Percentiles rank a stretch among this genome's conserved stretches.
Evolutionary conservation across 2,888 invertebrate species (phyloP).

Genomic region (Standfussiana lucernea): DNA sequence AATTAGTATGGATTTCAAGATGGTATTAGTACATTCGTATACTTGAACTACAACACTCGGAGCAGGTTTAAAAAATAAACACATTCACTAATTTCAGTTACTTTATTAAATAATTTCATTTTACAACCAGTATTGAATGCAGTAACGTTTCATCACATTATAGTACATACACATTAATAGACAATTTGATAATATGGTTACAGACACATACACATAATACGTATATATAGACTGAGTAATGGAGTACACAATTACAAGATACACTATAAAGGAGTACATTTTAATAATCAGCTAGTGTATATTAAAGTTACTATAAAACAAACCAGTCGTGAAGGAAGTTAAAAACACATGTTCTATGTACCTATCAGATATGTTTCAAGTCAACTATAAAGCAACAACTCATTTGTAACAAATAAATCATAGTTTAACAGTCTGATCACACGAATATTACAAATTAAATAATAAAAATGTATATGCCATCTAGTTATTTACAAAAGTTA

Average conservation of each 20-base stretch:
- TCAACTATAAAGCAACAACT: constrained; percentile 88
- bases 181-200: constrained; percentile 83
- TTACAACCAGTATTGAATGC: constrained; percentile 89
- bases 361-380: constrained; percentile 88
- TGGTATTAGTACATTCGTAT: not conserved
- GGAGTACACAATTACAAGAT: constrained; percentile 77
- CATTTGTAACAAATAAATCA: constrained; percentile 90
- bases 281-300: constrained; percentile 73
- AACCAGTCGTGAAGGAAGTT: constrained; percentile 78
- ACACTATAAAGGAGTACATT: constrained; percentile 79
- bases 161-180: constrained; percentile 85
- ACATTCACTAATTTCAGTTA: constrained; percentile 78
- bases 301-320: constrained; percentile 74
- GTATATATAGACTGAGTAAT: constrained; percentile 80
- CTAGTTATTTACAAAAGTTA: constrained; percentile 90
- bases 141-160: constrained; percentile 88
- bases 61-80: constrained; percentile 2
- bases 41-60: not conserved
- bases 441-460: constrained; percentile 90
- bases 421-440: constrained; percentile 90
- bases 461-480: constrained; percentile 88
- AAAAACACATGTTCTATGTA: constrained; percentile 76
- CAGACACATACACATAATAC: constrained; percentile 84
- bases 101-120: constrained; percentile 90
- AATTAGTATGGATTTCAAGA: not conserved